Conservation (phyloP, 2,113 vertebrate genomes). For the Tautogolabrus adspersus region DNA sequence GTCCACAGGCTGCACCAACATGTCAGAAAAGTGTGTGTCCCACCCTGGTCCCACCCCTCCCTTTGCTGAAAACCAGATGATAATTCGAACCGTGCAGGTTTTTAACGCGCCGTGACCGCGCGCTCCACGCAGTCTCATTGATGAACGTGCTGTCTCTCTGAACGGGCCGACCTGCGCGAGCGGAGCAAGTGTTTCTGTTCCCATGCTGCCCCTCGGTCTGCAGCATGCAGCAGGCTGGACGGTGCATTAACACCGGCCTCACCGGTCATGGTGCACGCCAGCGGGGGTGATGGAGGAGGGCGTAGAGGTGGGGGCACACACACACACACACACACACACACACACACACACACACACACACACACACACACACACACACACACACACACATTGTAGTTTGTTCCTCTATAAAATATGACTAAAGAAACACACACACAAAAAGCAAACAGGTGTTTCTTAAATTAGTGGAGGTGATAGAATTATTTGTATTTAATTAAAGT, state of each 20-base stretch:
- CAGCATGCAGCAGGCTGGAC: constrained; percentile 59
- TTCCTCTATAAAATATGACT: no score
- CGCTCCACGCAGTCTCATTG: constrained; percentile 69
- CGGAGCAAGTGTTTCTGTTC: constrained; percentile 74
- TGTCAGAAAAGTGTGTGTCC: constrained; percentile 10
- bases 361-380: no score
- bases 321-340: constrained; percentile 1
- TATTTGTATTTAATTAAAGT: no score
- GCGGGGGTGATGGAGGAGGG: no score
- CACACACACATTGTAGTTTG: no score
- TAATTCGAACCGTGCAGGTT: constrained; percentile 71
- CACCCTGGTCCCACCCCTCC: not conserved
- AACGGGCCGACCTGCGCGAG: constrained; percentile 57
- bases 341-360: not conserved
- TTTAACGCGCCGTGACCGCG: constrained; percentile 73
- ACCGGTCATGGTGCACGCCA: constrained; percentile 6
- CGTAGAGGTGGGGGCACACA: not conserved
- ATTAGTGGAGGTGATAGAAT: no score
- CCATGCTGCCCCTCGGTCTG: constrained; percentile 67
- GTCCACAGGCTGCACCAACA: not conserved
- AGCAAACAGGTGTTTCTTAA: no score
- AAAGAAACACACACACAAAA: no score
- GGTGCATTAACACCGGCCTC: constrained; percentile 17
- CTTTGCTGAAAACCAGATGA: constrained; percentile 37
- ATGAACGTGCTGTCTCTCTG: constrained; percentile 60